phyloP scores from a whole-genome alignment of 1,140 invertebrate genomes.

The Ceratoteleas bidentatus region DNA sequence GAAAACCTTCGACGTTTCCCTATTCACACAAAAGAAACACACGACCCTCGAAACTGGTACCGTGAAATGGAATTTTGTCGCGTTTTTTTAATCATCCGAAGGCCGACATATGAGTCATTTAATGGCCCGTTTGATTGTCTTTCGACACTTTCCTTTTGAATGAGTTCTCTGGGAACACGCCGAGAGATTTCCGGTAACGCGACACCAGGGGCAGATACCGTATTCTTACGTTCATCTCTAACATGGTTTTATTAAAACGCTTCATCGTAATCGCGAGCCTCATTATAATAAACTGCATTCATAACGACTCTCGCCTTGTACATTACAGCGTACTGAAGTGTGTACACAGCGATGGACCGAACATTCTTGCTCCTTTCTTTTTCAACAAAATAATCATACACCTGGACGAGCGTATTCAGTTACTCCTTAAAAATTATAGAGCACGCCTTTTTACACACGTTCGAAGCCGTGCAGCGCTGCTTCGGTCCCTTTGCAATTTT shows the following conservation, averaged over 20 bases:
- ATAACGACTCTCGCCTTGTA: conserved; percentile 59
- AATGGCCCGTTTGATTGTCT: conserved; percentile 64
- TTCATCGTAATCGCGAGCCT: conserved; percentile 59
- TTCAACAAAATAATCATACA: conserved; percentile 64
- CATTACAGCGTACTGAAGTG: conserved; percentile 37
- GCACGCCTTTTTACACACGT: conserved; percentile 54
- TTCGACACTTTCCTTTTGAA: conserved; percentile 53
- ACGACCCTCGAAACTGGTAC: too few relatives aligned
- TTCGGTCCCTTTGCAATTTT: conserved; percentile 46
- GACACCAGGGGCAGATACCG: conserved; percentile 66
- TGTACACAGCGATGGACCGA: conserved; percentile 52
- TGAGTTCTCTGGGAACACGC: conserved; percentile 40
- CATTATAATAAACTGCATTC: conserved; percentile 67
- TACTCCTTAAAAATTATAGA: conserved; percentile 68
- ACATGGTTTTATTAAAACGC: conserved; percentile 62
- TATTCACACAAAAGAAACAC: too few relatives aligned
- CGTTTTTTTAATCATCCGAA: too few relatives aligned
- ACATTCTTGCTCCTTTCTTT: conserved; percentile 35
- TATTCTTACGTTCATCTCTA: conserved; percentile 58
- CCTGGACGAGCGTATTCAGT: conserved; percentile 60
- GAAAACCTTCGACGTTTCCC: too few relatives aligned
- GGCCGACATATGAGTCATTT: conserved; percentile 28
- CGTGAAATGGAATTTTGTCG: too few relatives aligned
- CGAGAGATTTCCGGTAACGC: conserved; percentile 64
- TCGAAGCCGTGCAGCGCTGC: conserved; percentile 3